These are phyloP conservation scores for Gambelia wislizenii DNA, from an alignment of 2,797 vertebrate species.

Conservation along the genomic window DNA sequence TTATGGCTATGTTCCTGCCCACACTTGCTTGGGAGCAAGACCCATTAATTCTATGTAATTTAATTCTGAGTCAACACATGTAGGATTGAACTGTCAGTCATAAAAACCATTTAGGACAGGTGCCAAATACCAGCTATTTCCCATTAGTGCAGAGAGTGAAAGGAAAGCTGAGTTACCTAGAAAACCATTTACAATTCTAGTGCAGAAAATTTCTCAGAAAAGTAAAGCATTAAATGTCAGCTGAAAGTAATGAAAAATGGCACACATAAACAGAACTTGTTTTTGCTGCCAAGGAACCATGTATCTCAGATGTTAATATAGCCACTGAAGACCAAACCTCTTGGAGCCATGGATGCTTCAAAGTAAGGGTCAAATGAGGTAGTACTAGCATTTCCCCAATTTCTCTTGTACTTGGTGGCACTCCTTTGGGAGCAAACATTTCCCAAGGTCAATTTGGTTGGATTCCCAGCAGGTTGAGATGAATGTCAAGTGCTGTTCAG, in stretches of 20 bases:
- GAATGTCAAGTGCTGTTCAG: background rate
- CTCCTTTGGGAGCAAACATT: background rate
- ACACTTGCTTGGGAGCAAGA: background rate
- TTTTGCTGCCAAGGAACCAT: background rate
- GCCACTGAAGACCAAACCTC: background rate
- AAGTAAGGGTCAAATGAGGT: slow-evolving; percentile 33
- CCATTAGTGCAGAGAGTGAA: background rate
- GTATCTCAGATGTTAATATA: background rate
- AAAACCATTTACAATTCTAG: background rate
- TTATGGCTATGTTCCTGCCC: background rate
- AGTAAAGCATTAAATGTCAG: background rate
- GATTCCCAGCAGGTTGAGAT: background rate
- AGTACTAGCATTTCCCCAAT: background rate
- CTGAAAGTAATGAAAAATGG: slow-evolving; percentile 36
- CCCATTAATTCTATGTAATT: background rate
- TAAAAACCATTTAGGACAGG: background rate
- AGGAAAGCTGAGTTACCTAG: background rate
- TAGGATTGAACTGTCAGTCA: background rate
- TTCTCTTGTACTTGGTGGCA: background rate
- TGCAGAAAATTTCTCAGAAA: slow-evolving; percentile 22
- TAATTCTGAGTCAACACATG: background rate
- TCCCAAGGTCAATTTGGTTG: background rate
- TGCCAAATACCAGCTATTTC: background rate
- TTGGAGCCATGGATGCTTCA: background rate
- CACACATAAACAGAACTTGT: slow-evolving; percentile 30